phyloP scores from a whole-genome alignment of 2,888 invertebrate genomes.

The Callimorpha dominula region DNA sequence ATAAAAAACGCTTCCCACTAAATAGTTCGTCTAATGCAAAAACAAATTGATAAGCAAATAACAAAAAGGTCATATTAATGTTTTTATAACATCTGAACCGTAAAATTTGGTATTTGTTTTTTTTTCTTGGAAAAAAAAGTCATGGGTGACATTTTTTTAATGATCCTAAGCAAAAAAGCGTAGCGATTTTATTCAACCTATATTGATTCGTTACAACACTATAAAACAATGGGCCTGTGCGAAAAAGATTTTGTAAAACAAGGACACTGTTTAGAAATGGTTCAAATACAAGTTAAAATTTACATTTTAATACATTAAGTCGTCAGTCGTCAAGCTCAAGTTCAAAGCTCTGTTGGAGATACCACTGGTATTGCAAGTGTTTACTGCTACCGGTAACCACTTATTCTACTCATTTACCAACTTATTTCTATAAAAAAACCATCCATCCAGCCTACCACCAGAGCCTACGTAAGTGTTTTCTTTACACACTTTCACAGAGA shows the following conservation, averaged over 20 bases:
- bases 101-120: conserved; percentile 74
- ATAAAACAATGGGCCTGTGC: conserved; percentile 47
- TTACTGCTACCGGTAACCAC: too few relatives aligned
- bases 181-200: background rate
- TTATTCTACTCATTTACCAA: too few relatives aligned
- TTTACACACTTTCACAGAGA: too few relatives aligned
- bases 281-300: background rate
- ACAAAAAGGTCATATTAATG: conserved; percentile 53
- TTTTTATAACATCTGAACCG: conserved; percentile 69
- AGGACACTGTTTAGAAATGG: background rate
- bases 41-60: conserved; percentile 38
- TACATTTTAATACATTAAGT: background rate
- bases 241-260: background rate
- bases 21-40: conserved; percentile 25
- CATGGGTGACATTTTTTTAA: conserved; percentile 80
- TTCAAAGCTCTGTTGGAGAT: too few relatives aligned
- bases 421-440: too few relatives aligned
- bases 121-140: conserved; percentile 57
- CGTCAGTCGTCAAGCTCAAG: too few relatives aligned
- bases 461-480: too few relatives aligned
- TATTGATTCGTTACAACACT: conserved; percentile 50
- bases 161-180: conserved; percentile 67
- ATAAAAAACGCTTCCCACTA: conserved; percentile 20
- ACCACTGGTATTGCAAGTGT: too few relatives aligned
- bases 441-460: too few relatives aligned